A percentile compares a stretch with the other conserved stretches of the same genome.
Evolutionary conservation across 2,888 invertebrate species (phyloP).

Genomic region (Eristalinus aeneus): DNA sequence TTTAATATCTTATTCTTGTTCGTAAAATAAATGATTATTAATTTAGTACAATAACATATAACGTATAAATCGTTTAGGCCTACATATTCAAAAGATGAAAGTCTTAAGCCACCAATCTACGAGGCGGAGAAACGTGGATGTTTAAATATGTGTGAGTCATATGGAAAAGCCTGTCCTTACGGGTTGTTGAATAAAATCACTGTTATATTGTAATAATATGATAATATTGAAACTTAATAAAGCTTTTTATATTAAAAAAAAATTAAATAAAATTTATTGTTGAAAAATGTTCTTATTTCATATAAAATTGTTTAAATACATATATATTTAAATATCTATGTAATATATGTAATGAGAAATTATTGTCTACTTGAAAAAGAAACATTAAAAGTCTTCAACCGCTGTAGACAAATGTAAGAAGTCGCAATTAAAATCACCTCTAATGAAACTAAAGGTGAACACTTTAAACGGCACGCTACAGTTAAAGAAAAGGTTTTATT

Average conservation of each 20-base stretch:
- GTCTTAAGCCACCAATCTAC: constrained; percentile 82
- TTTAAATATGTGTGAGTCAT: constrained; percentile 82
- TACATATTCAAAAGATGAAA: constrained; percentile 83
- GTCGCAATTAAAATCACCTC: too few species aligned
- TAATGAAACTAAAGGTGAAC: too few species aligned
- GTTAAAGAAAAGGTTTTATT: too few species aligned
- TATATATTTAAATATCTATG: too few species aligned
- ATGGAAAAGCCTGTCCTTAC: constrained; percentile 81
- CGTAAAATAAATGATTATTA: neutral
- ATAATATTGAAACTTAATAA: neutral
- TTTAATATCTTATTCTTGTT: constrained; percentile 83
- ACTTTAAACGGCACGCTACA: too few species aligned
- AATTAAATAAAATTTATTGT: too few species aligned
- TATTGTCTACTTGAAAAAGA: too few species aligned
- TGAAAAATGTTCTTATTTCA: too few species aligned
- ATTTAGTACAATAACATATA: neutral
- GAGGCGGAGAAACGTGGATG: constrained; percentile 83
- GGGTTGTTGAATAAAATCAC: constrained; percentile 83
- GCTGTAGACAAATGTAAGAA: too few species aligned
- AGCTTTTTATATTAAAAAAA: neutral
- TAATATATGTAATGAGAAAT: too few species aligned
- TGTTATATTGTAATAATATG: constrained; percentile 1
- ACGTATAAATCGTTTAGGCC: constrained; percentile 80
- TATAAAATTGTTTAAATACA: too few species aligned
- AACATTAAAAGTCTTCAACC: too few species aligned